phyloP scores from a whole-genome alignment of 2,113 vertebrate species.

The Toxotes jaculatrix region DNA sequence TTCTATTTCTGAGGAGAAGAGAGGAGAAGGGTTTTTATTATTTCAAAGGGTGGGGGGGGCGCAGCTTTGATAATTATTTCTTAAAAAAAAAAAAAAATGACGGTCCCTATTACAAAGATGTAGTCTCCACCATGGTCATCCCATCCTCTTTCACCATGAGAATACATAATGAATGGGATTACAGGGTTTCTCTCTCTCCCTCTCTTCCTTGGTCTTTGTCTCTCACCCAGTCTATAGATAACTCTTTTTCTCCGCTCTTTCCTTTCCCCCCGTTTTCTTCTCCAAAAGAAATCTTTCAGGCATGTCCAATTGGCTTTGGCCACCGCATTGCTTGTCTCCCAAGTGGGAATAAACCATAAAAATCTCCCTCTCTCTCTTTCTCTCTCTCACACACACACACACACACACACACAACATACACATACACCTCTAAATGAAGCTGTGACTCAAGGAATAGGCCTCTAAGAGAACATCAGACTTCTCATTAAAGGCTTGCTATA shows the following conservation, averaged over 20 bases:
- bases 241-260: conserved; percentile 6
- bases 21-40: conserved; percentile 4
- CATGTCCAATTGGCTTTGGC: conserved; percentile 80
- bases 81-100: conserved; percentile 60
- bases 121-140: conserved; percentile 39
- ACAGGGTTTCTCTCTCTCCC: conserved; percentile 23
- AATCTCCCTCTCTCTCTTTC: conserved; percentile 30
- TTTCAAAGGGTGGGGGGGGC: conserved; percentile 23
- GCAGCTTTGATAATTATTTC: conserved; percentile 49
- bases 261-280: conserved; percentile 42
- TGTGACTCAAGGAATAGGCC: conserved; percentile 68
- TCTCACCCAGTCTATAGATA: conserved; percentile 39
- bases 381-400: conserved; percentile 28
- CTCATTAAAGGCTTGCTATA: conserved; percentile 69
- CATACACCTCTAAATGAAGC: conserved; percentile 67
- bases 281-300: conserved; percentile 73
- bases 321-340: conserved; percentile 70
- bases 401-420: not conserved
- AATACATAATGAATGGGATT: conserved; percentile 65
- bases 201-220: conserved; percentile 23
- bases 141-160: conserved; percentile 29
- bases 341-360: conserved; percentile 68
- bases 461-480: conserved; percentile 74
- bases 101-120: conserved; percentile 44
- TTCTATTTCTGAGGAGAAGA: conserved; percentile 12